Percentiles rank a stretch among this genome's conserved stretches.
Conservation (phyloP, 2,113 vertebrate species). For the Rhea pennata region DNA sequence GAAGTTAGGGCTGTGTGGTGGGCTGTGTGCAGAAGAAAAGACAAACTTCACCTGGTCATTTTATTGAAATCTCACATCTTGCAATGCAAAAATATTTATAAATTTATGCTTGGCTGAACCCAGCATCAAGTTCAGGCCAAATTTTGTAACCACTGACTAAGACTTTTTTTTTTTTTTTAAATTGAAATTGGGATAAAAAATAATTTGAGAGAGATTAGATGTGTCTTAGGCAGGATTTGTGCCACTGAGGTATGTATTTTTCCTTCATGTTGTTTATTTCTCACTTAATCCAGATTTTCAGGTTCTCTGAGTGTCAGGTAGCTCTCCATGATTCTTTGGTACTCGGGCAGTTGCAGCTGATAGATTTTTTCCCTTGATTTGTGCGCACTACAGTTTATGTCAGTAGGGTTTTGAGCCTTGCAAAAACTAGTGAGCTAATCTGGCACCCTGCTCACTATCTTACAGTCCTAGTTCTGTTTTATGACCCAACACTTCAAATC, state of each 20-base stretch:
- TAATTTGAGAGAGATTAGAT: neutral
- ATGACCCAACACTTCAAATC: neutral
- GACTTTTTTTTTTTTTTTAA: neutral
- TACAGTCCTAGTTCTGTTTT: neutral
- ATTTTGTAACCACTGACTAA: neutral
- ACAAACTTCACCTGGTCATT: neutral
- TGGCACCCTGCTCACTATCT: neutral
- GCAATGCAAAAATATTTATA: neutral
- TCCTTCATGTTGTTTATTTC: neutral
- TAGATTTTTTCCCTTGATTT: neutral
- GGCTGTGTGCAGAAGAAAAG: neutral
- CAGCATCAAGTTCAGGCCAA: neutral
- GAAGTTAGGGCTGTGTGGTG: neutral
- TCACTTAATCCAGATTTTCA: neutral
- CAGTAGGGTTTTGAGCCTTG: neutral
- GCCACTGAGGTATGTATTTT: neutral
- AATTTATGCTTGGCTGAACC: neutral
- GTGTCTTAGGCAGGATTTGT: neutral
- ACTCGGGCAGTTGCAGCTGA: neutral
- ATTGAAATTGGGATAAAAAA: neutral
- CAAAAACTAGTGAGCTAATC: neutral
- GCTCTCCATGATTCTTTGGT: neutral
- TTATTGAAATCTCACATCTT: neutral
- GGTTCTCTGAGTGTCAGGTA: neutral
- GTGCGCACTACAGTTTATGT: neutral